Percentiles rank a stretch among this genome's conserved stretches.
These are phyloP conservation scores for Mus caroli DNA, from an alignment of 2,797 vertebrate species.

Conservation along the genomic window DNA sequence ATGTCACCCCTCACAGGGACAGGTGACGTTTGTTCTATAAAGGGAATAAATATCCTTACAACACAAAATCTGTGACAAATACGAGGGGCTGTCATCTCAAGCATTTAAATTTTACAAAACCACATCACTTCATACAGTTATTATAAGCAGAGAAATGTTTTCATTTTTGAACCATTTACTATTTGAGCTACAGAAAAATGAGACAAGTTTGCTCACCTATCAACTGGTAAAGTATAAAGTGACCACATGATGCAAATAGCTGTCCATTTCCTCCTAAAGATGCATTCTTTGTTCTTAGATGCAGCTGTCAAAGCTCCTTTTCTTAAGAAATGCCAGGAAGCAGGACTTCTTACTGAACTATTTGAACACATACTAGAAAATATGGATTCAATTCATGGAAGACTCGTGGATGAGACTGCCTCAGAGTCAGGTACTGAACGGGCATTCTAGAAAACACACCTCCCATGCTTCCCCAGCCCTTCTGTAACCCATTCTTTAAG, in stretches of 20 bases:
- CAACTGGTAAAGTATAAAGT: background rate
- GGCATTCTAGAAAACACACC: background rate
- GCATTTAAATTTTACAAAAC: conserved; percentile 51
- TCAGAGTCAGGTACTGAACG: conserved; percentile 87
- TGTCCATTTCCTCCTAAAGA: conserved; percentile 55
- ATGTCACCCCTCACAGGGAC: background rate
- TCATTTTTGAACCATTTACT: conserved; percentile 26
- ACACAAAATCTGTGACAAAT: background rate
- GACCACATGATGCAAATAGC: background rate
- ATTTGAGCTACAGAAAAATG: conserved; percentile 31
- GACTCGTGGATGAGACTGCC: conserved; percentile 86
- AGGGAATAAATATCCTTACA: background rate
- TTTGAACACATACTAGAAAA: conserved; percentile 88
- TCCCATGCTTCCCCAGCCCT: background rate
- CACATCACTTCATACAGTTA: conserved; percentile 34
- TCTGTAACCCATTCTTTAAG: conserved; percentile 40
- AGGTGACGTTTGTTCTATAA: no score
- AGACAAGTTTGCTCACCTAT: background rate
- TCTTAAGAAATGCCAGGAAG: conserved; percentile 88
- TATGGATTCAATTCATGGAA: conserved; percentile 85
- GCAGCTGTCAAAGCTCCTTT: conserved; percentile 82
- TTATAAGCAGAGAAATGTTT: background rate
- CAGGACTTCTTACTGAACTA: conserved; percentile 87
- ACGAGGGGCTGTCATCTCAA: conserved; percentile 8
- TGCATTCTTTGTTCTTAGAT: conserved; percentile 64